Conservation (phyloP, 1,140 invertebrate genomes). For the Stenopsyche tienmushanensis region DNA sequence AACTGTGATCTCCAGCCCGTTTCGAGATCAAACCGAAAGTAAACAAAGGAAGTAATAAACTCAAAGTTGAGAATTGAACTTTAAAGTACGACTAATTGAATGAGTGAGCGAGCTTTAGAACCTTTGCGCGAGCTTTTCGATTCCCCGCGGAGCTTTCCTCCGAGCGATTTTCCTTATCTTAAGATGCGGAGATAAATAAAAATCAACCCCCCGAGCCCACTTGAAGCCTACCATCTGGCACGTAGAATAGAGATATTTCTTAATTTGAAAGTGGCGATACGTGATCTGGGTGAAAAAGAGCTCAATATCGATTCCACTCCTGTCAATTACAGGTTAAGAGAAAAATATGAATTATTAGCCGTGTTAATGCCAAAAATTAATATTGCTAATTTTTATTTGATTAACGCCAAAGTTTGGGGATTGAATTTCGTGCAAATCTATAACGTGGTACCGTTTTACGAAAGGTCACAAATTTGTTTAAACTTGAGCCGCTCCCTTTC, state of each 20-base stretch:
- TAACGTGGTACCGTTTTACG: too few relatives aligned
- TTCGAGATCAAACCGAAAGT: constrained; percentile 12
- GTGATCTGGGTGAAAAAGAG: constrained; percentile 21
- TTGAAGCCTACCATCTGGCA: constrained; percentile 19
- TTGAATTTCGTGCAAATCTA: too few relatives aligned
- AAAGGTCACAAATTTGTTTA: constrained; percentile 21
- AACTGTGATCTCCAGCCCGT: neutral
- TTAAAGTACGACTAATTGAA: constrained; percentile 34
- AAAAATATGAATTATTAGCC: neutral
- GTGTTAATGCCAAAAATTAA: neutral
- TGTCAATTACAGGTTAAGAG: neutral
- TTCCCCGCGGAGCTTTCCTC: neutral
- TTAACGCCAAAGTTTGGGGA: neutral
- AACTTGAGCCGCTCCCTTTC: constrained; percentile 10
- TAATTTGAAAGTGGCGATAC: constrained; percentile 33
- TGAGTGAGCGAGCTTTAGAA: constrained; percentile 17
- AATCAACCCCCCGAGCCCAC: constrained; percentile 13
- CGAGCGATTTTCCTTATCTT: constrained; percentile 11
- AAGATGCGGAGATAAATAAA: constrained; percentile 24
- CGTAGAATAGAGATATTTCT: constrained; percentile 33
- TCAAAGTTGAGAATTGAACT: constrained; percentile 27
- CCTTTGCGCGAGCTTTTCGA: neutral
- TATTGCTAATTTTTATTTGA: neutral
- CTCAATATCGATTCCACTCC: neutral
- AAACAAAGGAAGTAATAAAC: constrained; percentile 17